phyloP scores from a whole-genome alignment of 2,113 vertebrate species.

The Cryptoleucopteryx plumbea region DNA sequence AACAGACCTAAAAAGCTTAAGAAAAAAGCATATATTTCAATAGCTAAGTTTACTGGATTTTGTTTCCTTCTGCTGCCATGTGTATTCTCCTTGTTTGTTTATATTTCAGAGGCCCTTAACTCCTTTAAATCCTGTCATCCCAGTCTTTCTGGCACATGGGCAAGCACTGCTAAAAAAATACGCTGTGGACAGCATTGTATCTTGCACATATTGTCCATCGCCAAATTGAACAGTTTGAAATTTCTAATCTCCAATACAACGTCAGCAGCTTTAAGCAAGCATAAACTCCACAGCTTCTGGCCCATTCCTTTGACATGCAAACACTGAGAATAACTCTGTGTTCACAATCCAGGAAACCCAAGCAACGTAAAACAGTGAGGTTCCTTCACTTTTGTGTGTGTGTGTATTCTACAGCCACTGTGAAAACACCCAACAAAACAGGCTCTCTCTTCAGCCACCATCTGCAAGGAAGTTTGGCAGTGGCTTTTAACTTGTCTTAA shows the following conservation, averaged over 20 bases:
- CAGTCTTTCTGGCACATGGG: neutral
- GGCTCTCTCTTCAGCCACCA: neutral
- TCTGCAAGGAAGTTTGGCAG: neutral
- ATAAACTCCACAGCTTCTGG: neutral
- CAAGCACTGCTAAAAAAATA: neutral
- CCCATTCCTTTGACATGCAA: neutral
- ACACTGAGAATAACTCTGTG: neutral
- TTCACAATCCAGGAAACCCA: neutral
- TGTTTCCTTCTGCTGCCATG: neutral
- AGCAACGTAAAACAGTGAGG: neutral
- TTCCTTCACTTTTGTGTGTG: neutral
- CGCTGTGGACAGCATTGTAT: neutral
- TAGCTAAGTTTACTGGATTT: neutral
- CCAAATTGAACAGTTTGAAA: neutral
- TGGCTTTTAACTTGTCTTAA: neutral
- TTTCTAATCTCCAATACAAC: neutral
- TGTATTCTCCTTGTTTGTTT: neutral
- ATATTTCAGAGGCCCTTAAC: neutral
- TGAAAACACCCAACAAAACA: neutral
- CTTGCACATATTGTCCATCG: neutral
- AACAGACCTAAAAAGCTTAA: neutral
- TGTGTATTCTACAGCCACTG: neutral
- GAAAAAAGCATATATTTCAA: neutral
- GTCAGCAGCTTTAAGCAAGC: neutral
- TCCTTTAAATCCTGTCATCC: neutral